Base-by-base conservation (phyloP, 2,113 vertebrate genomes). In the Xiphophorus hellerii region DNA sequence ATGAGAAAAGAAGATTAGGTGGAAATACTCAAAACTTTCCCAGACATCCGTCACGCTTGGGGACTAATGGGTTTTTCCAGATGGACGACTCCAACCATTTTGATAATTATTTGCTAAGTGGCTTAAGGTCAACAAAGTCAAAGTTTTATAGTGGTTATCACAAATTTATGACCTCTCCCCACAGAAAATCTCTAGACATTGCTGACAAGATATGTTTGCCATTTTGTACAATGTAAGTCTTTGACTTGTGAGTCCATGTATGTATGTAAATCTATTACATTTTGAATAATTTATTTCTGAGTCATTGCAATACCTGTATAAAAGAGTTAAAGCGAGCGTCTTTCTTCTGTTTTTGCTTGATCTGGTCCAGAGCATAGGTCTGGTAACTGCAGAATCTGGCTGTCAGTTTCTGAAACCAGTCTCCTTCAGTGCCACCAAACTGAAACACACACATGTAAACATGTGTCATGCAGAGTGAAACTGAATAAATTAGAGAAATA, bases 361-460 rank as follows among this genome's bases (percentile, higher is more conserved):
- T 95, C 85, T 96, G 96, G 20, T 97, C 95, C 88, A 98, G 88
- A 2, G 96, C 95, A 61, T 94, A 97, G 0, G 96, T 95, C 87
- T 98, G 97, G 82, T 94, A 95, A 90, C 97, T 98, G 91, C 97
- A 98, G 91, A 97, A 97, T 13, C 96, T 95, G 1, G 96, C 93
- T 0, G 96, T 96, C 83, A 97, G 93, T 90, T 96, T 97, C 94
- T 97, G 96, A 93, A 98, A 97, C 96, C 96, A 97, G 2, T 93
- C 92, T 11, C 97, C 97, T 81, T 97, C 97, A 0, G 94, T 5
- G 13, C 95, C 96, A 30, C 90, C 94, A 62, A 98, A 98, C 97
- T 98, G 8, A 22, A 78, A 77, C 54, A 68, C 9, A 74, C 2
- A 44, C 17, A 10, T 11, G 44, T 25, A 20, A 35, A 62, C 0